Evolutionary conservation across 2,888 invertebrate species (phyloP), one percentile per base, ranked within the genome.

Genomic region (Ophion ellenae): DNA sequence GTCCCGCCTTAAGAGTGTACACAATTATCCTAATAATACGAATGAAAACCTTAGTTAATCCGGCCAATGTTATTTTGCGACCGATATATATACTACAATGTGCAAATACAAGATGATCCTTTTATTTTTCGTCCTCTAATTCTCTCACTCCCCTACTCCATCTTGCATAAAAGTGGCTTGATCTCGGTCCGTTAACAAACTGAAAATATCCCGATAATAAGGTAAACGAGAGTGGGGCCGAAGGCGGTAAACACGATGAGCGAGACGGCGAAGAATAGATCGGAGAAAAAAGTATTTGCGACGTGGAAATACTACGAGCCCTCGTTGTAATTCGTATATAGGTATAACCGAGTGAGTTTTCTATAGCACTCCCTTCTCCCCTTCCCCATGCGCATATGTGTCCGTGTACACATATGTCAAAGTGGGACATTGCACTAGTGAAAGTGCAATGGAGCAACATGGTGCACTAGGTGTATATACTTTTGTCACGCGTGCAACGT

Each of bases 351-450:
- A 85, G 81, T 81, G 85, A 75, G 74, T 85, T 64, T 74, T n/a
- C n/a, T 66, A 36, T 32, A 57, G 74, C 57, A 57, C 32, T 75
- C 53, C 59, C 67, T 17, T 10, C 9, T 59, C 59, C 17, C 36
- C 73, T 20, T 36, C n/a, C 20, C n/a, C 14, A 28, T 61, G 57
- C 73, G 36, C 66, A 45, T 47, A 67, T 71, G 57, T 57, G 10
- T 53, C 32, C 9, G 11, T 47, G 24, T 20, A 5, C n/a, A 67
- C 40, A 14, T 64, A 67, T 84, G 61, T 63, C 11, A 78, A 84
- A 81, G 81, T 81, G 74, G 84, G 64, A 78, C 84, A 40, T 73
- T 81, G 73, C 81, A 69, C 77, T 78, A 84, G 84, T 81, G 81
- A 84, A 84, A 84, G 84, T 84, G 84, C 77, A 81, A 77, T 76